Conservation (phyloP, 2,113 vertebrate species). For the Thryonomys swinderianus region DNA sequence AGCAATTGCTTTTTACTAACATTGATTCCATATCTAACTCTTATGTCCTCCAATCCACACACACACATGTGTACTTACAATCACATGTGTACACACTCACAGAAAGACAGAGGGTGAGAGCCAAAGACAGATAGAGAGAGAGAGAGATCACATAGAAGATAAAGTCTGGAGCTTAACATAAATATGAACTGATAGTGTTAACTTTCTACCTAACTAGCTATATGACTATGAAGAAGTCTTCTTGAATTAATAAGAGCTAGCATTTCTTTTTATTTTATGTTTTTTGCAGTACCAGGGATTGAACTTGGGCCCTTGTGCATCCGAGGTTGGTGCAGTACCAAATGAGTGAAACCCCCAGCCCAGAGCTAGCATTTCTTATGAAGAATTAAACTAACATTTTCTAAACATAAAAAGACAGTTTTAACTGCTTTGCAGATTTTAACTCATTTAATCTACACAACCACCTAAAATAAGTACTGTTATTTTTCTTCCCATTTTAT, state of each 20-base stretch:
- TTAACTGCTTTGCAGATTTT: background rate
- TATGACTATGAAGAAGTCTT: background rate
- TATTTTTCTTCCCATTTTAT: slow-evolving; percentile 6
- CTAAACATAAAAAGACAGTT: slow-evolving; percentile 38
- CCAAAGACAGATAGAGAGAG: background rate
- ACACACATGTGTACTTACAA: background rate
- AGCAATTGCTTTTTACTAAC: background rate
- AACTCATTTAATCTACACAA: background rate
- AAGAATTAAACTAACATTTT: slow-evolving; percentile 35
- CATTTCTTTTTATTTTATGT: too few relatives aligned
- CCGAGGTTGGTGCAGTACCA: too few relatives aligned
- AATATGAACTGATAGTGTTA: slow-evolving; percentile 19
- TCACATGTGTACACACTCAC: background rate
- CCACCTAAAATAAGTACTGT: background rate
- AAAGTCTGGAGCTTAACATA: background rate
- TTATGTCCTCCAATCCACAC: background rate
- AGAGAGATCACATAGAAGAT: background rate
- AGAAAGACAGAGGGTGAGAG: background rate
- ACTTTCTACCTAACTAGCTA: background rate
- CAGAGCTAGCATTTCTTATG: background rate
- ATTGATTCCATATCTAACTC: background rate
- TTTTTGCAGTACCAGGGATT: too few relatives aligned
- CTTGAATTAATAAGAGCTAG: slow-evolving; percentile 33
- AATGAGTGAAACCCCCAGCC: too few relatives aligned
- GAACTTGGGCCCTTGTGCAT: too few relatives aligned